These are phyloP conservation scores for Arenaria interpres DNA, from an alignment of 2,113 vertebrate genomes.

Conservation along the genomic window DNA sequence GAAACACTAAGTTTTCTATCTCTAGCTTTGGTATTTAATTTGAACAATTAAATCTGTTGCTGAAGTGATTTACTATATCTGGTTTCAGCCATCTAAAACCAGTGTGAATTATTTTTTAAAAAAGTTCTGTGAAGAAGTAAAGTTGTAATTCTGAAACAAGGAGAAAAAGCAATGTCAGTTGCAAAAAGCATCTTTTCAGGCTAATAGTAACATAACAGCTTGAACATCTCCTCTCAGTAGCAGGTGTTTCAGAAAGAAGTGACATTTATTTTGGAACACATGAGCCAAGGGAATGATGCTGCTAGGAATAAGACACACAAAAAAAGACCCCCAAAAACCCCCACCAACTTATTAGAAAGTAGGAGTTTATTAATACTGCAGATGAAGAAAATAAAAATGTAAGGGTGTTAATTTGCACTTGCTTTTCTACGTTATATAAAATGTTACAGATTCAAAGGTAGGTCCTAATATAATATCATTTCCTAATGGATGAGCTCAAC, in stretches of 20 bases:
- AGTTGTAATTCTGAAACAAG: neutral
- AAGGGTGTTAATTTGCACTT: neutral
- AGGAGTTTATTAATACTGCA: neutral
- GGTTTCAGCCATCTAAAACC: neutral
- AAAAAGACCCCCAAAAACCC: too few relatives aligned
- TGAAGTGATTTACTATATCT: neutral
- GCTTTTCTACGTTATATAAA: neutral
- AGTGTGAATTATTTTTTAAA: neutral
- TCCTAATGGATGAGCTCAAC: neutral
- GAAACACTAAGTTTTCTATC: neutral
- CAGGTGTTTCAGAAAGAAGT: conserved; percentile 11
- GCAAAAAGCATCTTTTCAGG: neutral
- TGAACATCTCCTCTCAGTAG: neutral
- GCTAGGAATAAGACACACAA: neutral
- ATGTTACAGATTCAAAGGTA: neutral
- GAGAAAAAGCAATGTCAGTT: neutral
- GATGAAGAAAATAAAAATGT: neutral
- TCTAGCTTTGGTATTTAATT: neutral
- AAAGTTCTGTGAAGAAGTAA: neutral
- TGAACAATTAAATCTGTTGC: neutral
- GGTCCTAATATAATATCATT: neutral
- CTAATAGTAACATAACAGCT: neutral
- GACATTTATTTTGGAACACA: conserved; percentile 11
- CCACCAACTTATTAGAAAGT: neutral
- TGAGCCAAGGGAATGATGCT: neutral